These are phyloP conservation scores for Drosophila antonietae DNA, from an alignment of 2,888 invertebrate genomes.

Conservation along the genomic window DNA sequence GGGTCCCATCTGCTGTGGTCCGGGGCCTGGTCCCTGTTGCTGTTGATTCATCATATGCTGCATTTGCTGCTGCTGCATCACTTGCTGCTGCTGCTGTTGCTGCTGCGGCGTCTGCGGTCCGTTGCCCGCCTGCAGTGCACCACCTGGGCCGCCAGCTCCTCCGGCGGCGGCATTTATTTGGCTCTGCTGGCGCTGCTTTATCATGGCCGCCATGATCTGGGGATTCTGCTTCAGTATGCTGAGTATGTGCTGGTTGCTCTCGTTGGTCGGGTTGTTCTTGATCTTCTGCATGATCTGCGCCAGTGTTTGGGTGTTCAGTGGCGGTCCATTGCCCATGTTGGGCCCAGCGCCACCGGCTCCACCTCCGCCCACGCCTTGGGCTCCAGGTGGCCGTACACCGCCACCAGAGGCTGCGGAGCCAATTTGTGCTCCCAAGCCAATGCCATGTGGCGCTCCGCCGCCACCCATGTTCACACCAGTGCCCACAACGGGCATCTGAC, in stretches of 20 bases:
- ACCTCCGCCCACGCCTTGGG: slow-evolving; percentile 80
- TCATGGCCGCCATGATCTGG: slow-evolving; percentile 97
- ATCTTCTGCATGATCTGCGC: slow-evolving; percentile 95
- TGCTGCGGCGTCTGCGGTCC: slow-evolving; percentile 71
- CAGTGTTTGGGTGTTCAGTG: slow-evolving; percentile 87
- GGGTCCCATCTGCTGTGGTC: slow-evolving; percentile 83
- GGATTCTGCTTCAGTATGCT: slow-evolving; percentile 97
- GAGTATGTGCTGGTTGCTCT: slow-evolving; percentile 95
- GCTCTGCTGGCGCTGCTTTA: slow-evolving; percentile 91
- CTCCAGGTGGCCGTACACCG: slow-evolving; percentile 84
- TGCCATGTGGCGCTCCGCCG: slow-evolving; percentile 57
- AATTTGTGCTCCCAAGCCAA: slow-evolving; percentile 72
- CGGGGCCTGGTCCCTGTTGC: slow-evolving; percentile 80
- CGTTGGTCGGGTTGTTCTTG: slow-evolving; percentile 94
- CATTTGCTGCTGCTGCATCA: slow-evolving; percentile 87
- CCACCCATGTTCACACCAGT: slow-evolving; percentile 74
- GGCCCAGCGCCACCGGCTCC: slow-evolving; percentile 67
- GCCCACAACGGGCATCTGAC: slow-evolving; percentile 69
- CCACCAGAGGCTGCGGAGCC: slow-evolving; percentile 63
- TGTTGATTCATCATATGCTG: slow-evolving; percentile 84
- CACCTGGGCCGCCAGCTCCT: slow-evolving; percentile 59
- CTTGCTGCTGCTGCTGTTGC: slow-evolving; percentile 79
- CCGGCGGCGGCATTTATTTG: slow-evolving; percentile 80
- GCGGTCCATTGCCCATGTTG: slow-evolving; percentile 78
- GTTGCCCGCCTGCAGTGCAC: slow-evolving; percentile 72